Evolutionary conservation across 2,113 vertebrate genomes (phyloP).

Genomic region (Mionectes macconnelli): DNA sequence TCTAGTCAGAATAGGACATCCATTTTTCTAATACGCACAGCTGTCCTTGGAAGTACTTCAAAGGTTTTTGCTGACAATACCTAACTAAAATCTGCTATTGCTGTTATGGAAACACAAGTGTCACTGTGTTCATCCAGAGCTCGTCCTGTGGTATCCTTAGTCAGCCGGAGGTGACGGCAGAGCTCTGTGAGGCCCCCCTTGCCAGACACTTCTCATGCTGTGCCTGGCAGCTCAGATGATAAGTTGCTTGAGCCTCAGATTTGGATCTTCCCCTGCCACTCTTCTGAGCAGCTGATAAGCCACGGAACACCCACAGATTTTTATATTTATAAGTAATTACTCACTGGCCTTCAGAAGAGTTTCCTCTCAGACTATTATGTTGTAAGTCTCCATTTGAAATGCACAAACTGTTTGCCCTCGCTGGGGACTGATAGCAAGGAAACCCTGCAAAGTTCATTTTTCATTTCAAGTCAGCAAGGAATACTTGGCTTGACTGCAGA

Average conservation of each 20-base stretch:
- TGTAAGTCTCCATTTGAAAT: not conserved
- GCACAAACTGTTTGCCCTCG: not conserved
- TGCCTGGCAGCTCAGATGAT: not conserved
- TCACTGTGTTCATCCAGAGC: not conserved
- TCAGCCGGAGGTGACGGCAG: not conserved
- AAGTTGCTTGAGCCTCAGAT: not conserved
- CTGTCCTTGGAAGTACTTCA: not conserved
- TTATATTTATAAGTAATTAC: constrained; percentile 30
- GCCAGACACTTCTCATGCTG: rapidly evolving
- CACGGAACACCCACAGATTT: not conserved
- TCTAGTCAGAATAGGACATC: not conserved
- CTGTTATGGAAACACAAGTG: not conserved
- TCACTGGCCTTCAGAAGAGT: not conserved
- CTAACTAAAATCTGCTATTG: not conserved
- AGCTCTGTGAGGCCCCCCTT: not conserved
- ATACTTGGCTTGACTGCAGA: not conserved
- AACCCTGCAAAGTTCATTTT: not conserved
- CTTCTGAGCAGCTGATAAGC: not conserved
- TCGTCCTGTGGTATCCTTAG: not conserved
- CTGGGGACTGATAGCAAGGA: not conserved
- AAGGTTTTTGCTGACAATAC: not conserved
- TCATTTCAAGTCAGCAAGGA: not conserved
- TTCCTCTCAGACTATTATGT: constrained; percentile 8
- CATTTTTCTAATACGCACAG: not conserved
- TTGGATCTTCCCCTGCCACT: not conserved